Percentiles rank a stretch among this genome's conserved stretches.
phyloP scores from a whole-genome alignment of 2,113 vertebrate genomes.

The Pithys albifrons region DNA sequence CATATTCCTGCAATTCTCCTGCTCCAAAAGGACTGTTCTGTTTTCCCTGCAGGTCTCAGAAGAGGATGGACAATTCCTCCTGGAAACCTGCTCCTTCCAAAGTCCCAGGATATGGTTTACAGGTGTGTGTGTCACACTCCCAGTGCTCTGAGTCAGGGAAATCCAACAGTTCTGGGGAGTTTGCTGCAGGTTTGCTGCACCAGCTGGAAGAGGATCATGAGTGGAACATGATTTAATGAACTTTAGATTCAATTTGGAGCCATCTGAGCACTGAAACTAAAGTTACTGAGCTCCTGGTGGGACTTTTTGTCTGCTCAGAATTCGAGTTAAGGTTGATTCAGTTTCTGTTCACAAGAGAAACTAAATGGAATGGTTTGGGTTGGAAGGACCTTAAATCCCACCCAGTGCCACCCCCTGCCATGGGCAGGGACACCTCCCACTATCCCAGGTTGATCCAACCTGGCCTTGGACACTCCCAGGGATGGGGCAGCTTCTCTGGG shows the following conservation, averaged over 20 bases:
- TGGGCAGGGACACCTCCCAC: not conserved
- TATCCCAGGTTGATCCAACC: not conserved
- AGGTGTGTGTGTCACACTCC: constrained; percentile 64
- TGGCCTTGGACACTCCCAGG: not conserved
- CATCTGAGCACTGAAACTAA: not conserved
- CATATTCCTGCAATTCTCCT: not conserved
- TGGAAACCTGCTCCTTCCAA: constrained; percentile 50
- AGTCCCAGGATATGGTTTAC: constrained; percentile 85
- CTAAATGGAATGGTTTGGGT: not conserved
- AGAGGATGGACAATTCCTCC: constrained; percentile 55
- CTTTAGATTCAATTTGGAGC: not conserved
- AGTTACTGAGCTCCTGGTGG: not conserved
- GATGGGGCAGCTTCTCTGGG: not conserved
- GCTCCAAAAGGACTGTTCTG: not conserved
- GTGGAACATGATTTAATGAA: rapidly evolving
- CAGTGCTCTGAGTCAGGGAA: not conserved
- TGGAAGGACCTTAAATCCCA: not conserved
- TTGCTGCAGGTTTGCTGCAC: not conserved
- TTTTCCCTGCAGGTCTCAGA: constrained; percentile 70
- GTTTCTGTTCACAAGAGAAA: not conserved
- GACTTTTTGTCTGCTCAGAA: not conserved
- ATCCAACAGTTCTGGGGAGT: not conserved
- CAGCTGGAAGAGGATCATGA: rapidly evolving
- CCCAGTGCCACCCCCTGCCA: not conserved
- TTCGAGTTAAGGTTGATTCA: rapidly evolving